Conservation (phyloP, 1,140 invertebrate genomes). For the Zaprionus kolodkinae region DNA sequence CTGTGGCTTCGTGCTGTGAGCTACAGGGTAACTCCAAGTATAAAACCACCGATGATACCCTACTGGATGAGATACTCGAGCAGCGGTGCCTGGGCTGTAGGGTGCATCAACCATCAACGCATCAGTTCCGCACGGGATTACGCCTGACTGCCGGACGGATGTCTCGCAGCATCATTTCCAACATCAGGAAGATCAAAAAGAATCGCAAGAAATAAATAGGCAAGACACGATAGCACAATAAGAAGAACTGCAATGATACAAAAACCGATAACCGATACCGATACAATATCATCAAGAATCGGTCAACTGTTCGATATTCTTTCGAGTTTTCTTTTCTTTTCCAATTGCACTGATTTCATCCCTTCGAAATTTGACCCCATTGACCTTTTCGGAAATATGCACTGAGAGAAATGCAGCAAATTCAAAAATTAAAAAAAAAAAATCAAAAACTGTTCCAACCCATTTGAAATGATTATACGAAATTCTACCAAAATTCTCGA, state of each 20-base stretch:
- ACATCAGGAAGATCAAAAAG: constrained; percentile 41
- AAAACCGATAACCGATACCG: neutral
- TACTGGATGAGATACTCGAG: neutral
- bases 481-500: neutral
- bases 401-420: constrained; percentile 9
- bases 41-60: neutral
- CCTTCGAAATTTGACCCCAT: constrained; percentile 3
- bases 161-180: constrained; percentile 29
- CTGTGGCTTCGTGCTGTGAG: neutral
- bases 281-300: constrained; percentile 11
- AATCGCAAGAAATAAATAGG: constrained; percentile 28
- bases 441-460: neutral
- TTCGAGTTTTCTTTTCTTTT: constrained; percentile 8
- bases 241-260: no score
- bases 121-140: constrained; percentile 5
- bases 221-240: no score
- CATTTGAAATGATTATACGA: neutral
- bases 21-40: neutral
- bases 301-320: constrained; percentile 10
- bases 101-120: neutral
- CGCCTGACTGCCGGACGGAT: constrained; percentile 32
- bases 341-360: neutral
- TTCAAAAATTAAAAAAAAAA: constrained; percentile 12
- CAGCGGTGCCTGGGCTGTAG: constrained; percentile 21
- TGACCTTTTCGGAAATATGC: no score